Evolutionary conservation across 37 sponge, comb jelly and placozoan genomes (phyloP), one percentile per base, ranked within the genome.

Genomic region (Agelas oroides): DNA sequence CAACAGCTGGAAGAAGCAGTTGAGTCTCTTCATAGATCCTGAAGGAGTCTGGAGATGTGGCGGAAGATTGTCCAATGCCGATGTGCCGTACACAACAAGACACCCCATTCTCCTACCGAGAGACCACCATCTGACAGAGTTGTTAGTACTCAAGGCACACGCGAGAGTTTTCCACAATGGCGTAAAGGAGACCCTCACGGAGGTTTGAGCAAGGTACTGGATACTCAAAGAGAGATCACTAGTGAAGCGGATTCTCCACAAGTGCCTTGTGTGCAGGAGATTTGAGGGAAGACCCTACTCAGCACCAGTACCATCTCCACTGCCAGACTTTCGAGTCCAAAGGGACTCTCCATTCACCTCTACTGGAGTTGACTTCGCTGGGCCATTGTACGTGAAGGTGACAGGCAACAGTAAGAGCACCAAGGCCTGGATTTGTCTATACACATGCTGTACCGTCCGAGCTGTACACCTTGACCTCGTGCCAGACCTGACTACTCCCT

Each of bases 391-490:
- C 18, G 54, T 73, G 8, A 68, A 68, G 69, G 13, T 13, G 27
- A 68, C 32, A 68, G 35, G 35, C 19, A 33, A 32, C 46, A 17
- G 25, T 5, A 46, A 18, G 5, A 59, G 62, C 59, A 57, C 34
- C 31, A 81, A 81, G 36, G 71, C 53, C 28, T 81, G 82, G 82
- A 81, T 71, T 39, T 71, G 70, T 54, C 71, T 81, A 24, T 81
- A 39, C 71, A 81, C 82, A 20, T 76, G 60, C 16, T 59, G 24
- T 3, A 25, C 28, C 6, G 28, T 59, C 6, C n/a, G 77, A 76
- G 77, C 77, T 24, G 60, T 76, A 8, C 59, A 59, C 28, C 36
- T 76, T 2, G 77, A 76, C 27, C 23, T 81, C 33, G 82, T 81
- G 3, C 34, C 52, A 24, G 65, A 38, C 37, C 27, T 84, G 52